Evolutionary conservation across 2,113 vertebrate genomes (phyloP).

Genomic region (Pseudorasbora parva): DNA sequence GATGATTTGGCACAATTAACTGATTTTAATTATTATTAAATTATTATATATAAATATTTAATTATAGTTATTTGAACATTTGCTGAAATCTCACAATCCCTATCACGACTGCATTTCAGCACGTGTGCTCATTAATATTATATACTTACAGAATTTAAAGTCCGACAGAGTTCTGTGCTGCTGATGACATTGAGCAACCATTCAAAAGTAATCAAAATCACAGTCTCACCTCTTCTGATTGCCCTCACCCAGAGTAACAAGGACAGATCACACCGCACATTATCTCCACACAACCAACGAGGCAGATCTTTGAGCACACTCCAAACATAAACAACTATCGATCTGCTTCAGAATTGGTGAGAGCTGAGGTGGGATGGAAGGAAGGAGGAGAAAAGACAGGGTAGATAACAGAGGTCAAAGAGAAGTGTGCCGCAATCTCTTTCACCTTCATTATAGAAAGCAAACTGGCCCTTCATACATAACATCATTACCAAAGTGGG

Average conservation of each 20-base stretch:
- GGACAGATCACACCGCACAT: slow-evolving; percentile 60
- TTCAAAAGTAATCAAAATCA: slow-evolving; percentile 25
- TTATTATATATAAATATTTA: too few species aligned
- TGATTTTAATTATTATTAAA: too few species aligned
- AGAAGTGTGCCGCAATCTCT: slow-evolving; percentile 66
- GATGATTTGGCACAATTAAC: background rate
- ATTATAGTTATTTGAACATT: background rate
- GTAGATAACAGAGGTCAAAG: slow-evolving; percentile 69
- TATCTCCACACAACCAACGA: slow-evolving; percentile 50
- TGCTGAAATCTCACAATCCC: background rate
- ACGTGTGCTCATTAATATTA: background rate
- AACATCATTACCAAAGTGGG: slow-evolving; percentile 58
- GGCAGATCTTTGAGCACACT: slow-evolving; percentile 63
- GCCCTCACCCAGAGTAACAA: slow-evolving; percentile 50
- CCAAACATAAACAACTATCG: slow-evolving; percentile 73
- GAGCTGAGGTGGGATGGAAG: slow-evolving; percentile 12
- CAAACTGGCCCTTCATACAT: slow-evolving; percentile 57
- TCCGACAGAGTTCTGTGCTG: background rate
- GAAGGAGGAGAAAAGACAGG: slow-evolving; percentile 29
- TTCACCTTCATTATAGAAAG: slow-evolving; percentile 65
- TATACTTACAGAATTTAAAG: background rate
- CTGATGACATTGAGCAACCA: background rate
- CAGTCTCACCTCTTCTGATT: slow-evolving; percentile 49
- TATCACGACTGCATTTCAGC: background rate
- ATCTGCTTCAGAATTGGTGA: slow-evolving; percentile 52